Evolutionary conservation across 2,113 vertebrate species (phyloP).

Genomic region (Carlito syrichta): DNA sequence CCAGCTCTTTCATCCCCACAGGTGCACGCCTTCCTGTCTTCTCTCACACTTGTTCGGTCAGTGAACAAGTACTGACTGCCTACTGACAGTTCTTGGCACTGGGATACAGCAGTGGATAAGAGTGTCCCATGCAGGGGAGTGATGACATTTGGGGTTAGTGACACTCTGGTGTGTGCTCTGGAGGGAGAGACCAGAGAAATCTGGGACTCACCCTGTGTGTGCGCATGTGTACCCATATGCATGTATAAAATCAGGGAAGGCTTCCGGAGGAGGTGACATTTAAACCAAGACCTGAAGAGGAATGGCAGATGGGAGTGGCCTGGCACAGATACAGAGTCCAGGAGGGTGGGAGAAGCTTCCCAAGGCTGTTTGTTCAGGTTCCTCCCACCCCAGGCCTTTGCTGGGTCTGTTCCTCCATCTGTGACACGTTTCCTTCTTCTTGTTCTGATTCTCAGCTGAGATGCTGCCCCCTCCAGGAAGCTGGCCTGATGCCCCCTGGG

Average conservation of each 20-base stretch:
- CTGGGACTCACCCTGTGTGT: neutral
- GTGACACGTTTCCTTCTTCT: neutral
- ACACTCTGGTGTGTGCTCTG: neutral
- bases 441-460: neutral
- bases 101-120: neutral
- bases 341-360: no score
- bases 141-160: fast-evolving
- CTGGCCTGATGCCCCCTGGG: neutral
- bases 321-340: neutral
- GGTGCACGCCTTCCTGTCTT: neutral
- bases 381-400: neutral
- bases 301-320: no score
- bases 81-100: no score
- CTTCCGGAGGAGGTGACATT: neutral
- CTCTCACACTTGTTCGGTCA: neutral
- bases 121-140: fast-evolving
- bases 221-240: neutral
- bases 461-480: neutral
- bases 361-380: fast-evolving
- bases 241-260: neutral
- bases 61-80: neutral
- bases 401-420: neutral
- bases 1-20: neutral
- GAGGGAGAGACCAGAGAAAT: neutral
- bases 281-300: neutral